These are phyloP conservation scores for Diceros bicornis DNA, from an alignment of 2,797 vertebrate genomes.

Conservation along the genomic window DNA sequence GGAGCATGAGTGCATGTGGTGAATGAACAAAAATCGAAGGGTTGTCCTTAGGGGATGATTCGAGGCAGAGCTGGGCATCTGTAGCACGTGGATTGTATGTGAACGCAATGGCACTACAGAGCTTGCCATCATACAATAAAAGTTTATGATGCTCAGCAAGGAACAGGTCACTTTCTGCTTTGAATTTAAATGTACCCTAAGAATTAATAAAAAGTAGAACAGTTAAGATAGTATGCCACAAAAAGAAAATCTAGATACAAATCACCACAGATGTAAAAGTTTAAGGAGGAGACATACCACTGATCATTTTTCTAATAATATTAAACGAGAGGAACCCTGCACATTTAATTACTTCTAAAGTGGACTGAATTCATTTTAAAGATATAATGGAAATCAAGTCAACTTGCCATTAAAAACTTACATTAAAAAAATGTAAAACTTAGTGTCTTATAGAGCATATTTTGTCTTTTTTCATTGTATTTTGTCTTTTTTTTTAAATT, in stretches of 20 bases:
- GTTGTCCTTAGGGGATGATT: conserved; percentile 99
- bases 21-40: conserved; percentile 98
- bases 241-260: conserved; percentile 61
- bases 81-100: conserved; percentile 98
- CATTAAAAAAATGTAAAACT: background rate
- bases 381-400: background rate
- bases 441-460: background rate
- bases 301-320: conserved; percentile 23
- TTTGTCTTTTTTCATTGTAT: background rate
- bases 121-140: conserved; percentile 97
- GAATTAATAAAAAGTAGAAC: conserved; percentile 63
- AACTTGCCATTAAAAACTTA: conserved; percentile 38
- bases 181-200: conserved; percentile 98
- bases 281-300: background rate
- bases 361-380: conserved; percentile 23
- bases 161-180: conserved; percentile 98
- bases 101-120: conserved; percentile 96
- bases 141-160: conserved; percentile 98
- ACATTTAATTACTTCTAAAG: conserved; percentile 42
- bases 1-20: conserved; percentile 99
- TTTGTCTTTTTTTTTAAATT: background rate
- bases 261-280: background rate
- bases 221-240: background rate
- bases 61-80: conserved; percentile 98
- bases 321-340: background rate